Evolutionary conservation across 2,888 invertebrate genomes (phyloP).

Genomic region (Poecilus cupreus): DNA sequence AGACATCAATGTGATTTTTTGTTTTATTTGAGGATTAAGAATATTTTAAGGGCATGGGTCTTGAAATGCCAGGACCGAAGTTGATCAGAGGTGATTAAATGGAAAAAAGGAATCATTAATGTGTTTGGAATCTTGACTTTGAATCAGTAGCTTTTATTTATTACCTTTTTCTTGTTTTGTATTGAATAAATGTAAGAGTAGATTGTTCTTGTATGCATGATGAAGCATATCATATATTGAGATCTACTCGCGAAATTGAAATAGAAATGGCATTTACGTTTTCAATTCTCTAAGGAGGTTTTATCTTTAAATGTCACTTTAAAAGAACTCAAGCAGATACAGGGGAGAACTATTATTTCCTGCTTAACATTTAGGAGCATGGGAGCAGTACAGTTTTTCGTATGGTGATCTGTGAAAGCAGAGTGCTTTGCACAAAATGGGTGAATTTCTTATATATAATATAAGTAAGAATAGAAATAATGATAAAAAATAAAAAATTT

Average conservation of each 20-base stretch:
- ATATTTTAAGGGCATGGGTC: not conserved
- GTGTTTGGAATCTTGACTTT: not conserved
- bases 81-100: not conserved
- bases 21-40: not conserved
- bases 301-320: not conserved
- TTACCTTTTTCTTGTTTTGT: not conserved
- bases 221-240: not conserved
- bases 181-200: not conserved
- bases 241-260: not conserved
- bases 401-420: no score
- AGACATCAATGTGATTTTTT: not conserved
- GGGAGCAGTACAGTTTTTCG: no score
- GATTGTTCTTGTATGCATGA: not conserved
- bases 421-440: no score
- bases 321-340: not conserved
- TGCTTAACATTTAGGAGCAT: no score
- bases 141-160: not conserved
- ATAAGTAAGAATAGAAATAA: no score
- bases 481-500: no score
- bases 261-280: not conserved
- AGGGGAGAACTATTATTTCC: not conserved
- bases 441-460: no score
- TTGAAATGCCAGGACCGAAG: constrained; percentile 9
- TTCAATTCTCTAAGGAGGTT: not conserved
- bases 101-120: not conserved